phyloP scores from a whole-genome alignment of 2,797 vertebrate genomes.

The Urosaurus nigricauda region DNA sequence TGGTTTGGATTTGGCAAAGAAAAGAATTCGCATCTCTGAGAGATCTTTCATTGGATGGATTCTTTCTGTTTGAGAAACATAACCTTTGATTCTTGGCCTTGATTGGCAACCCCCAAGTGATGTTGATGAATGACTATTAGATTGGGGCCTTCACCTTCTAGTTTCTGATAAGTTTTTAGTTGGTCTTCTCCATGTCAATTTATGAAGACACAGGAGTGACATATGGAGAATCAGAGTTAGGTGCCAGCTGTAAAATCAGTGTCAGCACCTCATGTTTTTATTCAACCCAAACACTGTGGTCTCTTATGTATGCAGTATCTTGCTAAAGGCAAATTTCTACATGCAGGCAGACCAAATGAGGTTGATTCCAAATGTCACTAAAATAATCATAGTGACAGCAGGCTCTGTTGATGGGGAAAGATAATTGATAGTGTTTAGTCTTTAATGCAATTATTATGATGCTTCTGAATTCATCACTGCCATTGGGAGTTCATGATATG shows the following conservation, averaged over 20 bases:
- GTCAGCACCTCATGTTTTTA: not conserved
- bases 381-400: not conserved
- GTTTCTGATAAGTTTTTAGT: not conserved
- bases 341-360: not conserved
- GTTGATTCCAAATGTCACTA: not conserved
- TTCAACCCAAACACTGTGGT: not conserved
- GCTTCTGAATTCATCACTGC: not conserved
- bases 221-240: not conserved
- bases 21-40: not conserved
- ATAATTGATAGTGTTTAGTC: not conserved
- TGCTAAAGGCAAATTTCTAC: not conserved
- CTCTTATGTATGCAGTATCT: not conserved
- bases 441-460: not conserved
- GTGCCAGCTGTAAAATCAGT: not conserved
- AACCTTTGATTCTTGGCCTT: not conserved
- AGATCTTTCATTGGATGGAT: not conserved
- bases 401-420: not conserved
- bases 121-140: not conserved
- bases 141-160: not conserved
- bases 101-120: not conserved
- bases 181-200: not conserved
- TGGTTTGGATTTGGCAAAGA: not conserved
- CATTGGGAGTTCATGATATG: not conserved
- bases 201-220: not conserved
- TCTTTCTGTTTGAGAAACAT: not conserved